These are phyloP conservation scores for Portevinia maculata DNA, from an alignment of 2,888 invertebrate genomes.

Conservation along the genomic window DNA sequence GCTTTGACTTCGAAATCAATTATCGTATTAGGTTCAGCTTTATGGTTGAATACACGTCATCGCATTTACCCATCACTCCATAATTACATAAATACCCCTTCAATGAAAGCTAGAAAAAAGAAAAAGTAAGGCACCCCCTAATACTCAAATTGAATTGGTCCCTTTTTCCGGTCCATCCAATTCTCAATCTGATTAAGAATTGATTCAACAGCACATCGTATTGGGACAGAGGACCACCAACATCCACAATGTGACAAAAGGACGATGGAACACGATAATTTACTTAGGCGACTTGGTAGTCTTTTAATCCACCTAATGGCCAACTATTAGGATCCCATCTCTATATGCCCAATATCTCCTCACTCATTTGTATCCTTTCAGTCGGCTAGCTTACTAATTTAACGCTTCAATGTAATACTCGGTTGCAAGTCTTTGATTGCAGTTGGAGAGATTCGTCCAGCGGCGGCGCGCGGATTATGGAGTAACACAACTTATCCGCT, in stretches of 20 bases:
- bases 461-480: constrained; percentile 1
- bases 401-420: constrained; percentile 68
- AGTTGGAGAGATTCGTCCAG: constrained; percentile 30
- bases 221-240: constrained; percentile 21
- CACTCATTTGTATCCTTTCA: constrained; percentile 5
- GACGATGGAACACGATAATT: constrained; percentile 69
- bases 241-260: constrained; percentile 38
- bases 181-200: constrained; percentile 72
- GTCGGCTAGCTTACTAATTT: constrained; percentile 65
- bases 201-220: constrained; percentile 52
- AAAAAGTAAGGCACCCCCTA: constrained; percentile 43
- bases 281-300: constrained; percentile 68
- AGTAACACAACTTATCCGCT: constrained; percentile 48
- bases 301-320: constrained; percentile 68
- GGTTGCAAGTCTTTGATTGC: constrained; percentile 49
- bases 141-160: constrained; percentile 58
- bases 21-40: constrained; percentile 71
- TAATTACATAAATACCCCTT: constrained; percentile 68
- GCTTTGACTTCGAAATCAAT: constrained; percentile 72
- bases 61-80: constrained; percentile 55
- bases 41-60: constrained; percentile 61
- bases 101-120: constrained; percentile 16
- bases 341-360: too few relatives aligned
- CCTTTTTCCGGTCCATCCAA: constrained; percentile 63
- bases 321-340: neutral